A percentile compares a stretch with the other conserved stretches of the same genome.
Evolutionary conservation across 1,140 invertebrate genomes (phyloP).

Genomic region (Zaprionus kolodkinae): DNA sequence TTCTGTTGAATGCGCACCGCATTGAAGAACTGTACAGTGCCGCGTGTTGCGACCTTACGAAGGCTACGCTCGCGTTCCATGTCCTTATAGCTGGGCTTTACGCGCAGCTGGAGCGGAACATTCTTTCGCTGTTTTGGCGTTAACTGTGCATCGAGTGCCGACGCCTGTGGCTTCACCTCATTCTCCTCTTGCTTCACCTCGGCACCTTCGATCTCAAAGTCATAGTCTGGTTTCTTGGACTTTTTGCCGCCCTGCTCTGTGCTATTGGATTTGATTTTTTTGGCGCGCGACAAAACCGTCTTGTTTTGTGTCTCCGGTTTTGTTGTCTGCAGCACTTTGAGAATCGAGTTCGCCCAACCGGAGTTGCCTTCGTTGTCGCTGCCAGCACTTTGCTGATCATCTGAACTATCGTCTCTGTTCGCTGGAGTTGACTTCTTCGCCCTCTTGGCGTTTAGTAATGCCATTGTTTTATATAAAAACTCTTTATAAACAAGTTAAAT

Average conservation of each 20-base stretch:
- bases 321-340: constrained; percentile 57
- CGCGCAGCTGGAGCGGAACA: constrained; percentile 87
- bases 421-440: constrained; percentile 5
- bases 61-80: constrained; percentile 90
- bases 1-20: constrained; percentile 94
- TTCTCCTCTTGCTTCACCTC: constrained; percentile 84
- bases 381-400: constrained; percentile 27
- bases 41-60: constrained; percentile 94
- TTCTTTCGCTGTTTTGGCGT: constrained; percentile 82
- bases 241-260: neutral
- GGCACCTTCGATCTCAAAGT: constrained; percentile 85
- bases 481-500: constrained; percentile 17
- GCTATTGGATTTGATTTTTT: constrained; percentile 19
- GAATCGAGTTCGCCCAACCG: constrained; percentile 66
- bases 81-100: constrained; percentile 90
- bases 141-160: constrained; percentile 59
- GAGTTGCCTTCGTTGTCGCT: constrained; percentile 51
- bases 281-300: constrained; percentile 53
- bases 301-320: constrained; percentile 52
- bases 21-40: constrained; percentile 96
- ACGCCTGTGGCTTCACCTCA: constrained; percentile 80
- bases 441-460: constrained; percentile 46
- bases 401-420: constrained; percentile 41
- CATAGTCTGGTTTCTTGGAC: constrained; percentile 52
- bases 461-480: constrained; percentile 35